Evolutionary conservation across 2,797 vertebrate species (phyloP), one percentile per base, ranked within the genome.

Genomic region (Morus bassanus): DNA sequence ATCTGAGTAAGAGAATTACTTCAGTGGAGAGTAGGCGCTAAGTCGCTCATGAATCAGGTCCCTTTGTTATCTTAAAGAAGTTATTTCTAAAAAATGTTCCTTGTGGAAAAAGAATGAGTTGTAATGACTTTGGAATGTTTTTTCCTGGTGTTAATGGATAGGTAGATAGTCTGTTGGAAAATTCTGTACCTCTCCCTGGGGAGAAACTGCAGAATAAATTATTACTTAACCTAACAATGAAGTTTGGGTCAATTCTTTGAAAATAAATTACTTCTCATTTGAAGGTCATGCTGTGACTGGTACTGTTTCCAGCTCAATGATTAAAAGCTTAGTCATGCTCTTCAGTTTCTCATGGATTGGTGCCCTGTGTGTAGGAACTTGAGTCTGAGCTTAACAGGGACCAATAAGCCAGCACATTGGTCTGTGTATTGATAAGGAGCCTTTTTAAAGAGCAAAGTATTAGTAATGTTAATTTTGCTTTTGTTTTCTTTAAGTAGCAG

Each of bases 311-410:
- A 93, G 64, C 69, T 89, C 73, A 50, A 0, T 91, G 64, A 85
- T 89, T 72, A 84, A 91, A 85, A 95, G 27, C 45, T 93, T 80
- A 81, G 57, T 92, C 89, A 93, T 82, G 33, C 43, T 85, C 33
- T 81, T 70, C 68, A 69, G 0, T 88, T 91, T 75, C 69, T 93
- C 16, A 76, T 94, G 69, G 73, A 43, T 3, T 88, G 35, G 37
- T 94, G 89, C 65, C 85, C 24, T 89, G 31, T 50, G 68, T 87
- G 64, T 73, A 25, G 53, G 61, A 86, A 1, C n/a, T 60, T 4
- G 56, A 73, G 18, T 13, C 31, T 21, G 50, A 83, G 64, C 45
- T 74, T 57, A 75, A 18, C 41, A 54, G 43, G 27, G 79, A 74
- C 48, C 33, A 35, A 7, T 2, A 54, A 54, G 57, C 53, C 72